A percentile compares a stretch with the other conserved stretches of the same genome.
These are phyloP conservation scores for Climacteris rufus DNA, from an alignment of 2,113 vertebrate species.

Conservation along the genomic window DNA sequence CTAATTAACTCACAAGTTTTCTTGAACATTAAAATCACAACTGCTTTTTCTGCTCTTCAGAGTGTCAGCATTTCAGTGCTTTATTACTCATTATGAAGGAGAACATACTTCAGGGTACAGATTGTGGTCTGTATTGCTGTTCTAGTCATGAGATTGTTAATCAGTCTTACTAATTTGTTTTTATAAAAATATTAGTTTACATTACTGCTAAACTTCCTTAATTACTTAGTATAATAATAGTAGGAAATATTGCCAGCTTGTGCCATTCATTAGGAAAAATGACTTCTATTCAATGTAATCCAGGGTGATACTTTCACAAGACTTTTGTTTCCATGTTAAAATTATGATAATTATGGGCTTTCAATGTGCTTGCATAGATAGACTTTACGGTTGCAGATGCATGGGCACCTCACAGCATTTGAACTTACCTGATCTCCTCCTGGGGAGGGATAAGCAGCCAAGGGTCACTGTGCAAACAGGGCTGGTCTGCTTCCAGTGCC, in stretches of 20 bases:
- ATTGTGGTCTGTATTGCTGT: background rate
- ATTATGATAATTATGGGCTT: too few species aligned
- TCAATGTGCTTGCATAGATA: background rate
- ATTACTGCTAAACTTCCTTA: background rate
- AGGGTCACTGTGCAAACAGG: background rate
- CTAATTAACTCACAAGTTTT: background rate
- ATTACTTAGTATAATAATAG: background rate
- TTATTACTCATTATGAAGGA: background rate
- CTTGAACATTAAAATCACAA: background rate
- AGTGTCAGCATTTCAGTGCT: background rate
- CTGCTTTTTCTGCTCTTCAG: background rate
- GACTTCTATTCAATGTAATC: background rate
- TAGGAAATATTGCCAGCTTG: background rate
- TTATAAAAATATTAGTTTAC: background rate
- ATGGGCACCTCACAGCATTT: background rate
- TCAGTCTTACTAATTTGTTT: background rate
- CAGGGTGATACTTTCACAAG: background rate
- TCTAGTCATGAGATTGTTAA: background rate
- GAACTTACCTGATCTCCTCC: background rate
- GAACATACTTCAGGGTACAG: background rate
- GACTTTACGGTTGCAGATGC: background rate
- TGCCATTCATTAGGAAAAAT: background rate
- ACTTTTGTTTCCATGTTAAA: background rate
- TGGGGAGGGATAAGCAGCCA: background rate
- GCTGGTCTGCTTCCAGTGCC: background rate